These are phyloP conservation scores for Coptodon rendalli DNA, from an alignment of 2,113 vertebrate genomes.

Conservation along the genomic window DNA sequence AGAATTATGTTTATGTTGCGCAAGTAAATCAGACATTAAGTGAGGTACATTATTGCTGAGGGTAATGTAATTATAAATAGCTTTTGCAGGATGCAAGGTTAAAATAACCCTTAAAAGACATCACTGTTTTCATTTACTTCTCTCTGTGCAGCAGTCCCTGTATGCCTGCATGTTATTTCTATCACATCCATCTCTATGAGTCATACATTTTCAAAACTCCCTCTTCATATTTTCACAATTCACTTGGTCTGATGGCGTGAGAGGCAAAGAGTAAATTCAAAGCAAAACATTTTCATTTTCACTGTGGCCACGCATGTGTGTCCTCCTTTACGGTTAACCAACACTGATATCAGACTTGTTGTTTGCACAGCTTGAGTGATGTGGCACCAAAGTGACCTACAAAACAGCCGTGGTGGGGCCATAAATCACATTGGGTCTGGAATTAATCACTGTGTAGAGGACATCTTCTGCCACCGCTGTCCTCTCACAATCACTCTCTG, in stretches of 20 bases:
- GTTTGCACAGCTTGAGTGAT: constrained; percentile 73
- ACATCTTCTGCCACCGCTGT: constrained; percentile 61
- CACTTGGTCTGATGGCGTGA: background rate
- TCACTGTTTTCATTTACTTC: background rate
- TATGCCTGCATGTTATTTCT: background rate
- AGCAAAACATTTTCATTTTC: constrained; percentile 41
- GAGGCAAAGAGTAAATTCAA: constrained; percentile 6
- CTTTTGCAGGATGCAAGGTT: background rate
- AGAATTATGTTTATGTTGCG: background rate
- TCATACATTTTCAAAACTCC: background rate
- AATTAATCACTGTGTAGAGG: constrained; percentile 70
- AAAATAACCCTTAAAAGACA: background rate
- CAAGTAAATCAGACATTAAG: background rate
- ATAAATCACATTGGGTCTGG: constrained; percentile 67
- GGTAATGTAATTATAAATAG: background rate
- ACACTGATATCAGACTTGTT: constrained; percentile 62
- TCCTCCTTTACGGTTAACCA: constrained; percentile 50
- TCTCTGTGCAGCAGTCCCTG: background rate
- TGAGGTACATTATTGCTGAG: background rate
- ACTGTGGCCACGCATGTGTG: constrained; percentile 8
- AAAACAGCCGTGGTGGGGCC: constrained; percentile 64
- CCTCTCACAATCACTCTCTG: constrained; percentile 58
- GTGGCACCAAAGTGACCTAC: constrained; percentile 69
- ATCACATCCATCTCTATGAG: background rate
- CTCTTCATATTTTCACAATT: background rate